Base-by-base conservation (phyloP, 92 coral and sea anemone genomes). In the Epizoanthus rinbou region DNA sequence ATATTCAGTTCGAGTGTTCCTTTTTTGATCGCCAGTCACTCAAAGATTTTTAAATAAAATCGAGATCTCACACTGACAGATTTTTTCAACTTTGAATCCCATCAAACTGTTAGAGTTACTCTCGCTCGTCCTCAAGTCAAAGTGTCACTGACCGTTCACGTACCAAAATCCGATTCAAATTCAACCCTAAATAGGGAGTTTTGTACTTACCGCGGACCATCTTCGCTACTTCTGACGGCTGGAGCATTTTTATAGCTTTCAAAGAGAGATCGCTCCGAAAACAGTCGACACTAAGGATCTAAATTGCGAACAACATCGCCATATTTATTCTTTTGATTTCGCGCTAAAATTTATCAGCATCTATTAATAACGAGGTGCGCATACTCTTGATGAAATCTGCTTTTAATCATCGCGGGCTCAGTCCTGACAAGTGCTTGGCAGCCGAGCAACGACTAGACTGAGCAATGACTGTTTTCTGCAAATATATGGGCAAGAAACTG, bases 251-350 rank as follows among this genome's bases (percentile, higher is more conserved):
- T 21, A 33, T 62, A 78, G 16, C 31, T 5, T 6, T 19, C 21
- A 16, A 13, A 41, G 18, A 69, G 57, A 47, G 82, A 78, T 78
- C 58, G 25, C 45, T 1, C 19, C 52, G 35, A 76, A 76, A n/a
- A 58, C 57, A 41, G n/a, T 13, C 57, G 22, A 78, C 28, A 62
- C 41, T 13, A 22, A 5, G 6, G 47, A 37, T 17, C 39, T 23
- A 43, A 5, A 71, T 16, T 45, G n/a, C 25, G 7, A 33, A 39
- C 19, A 14, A 21, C 57, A n/a, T 72, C 72, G 71, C 82, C 82
- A 78, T 78, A 16, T 76, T 76, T 16, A 50, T 22, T 73, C 43
- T 74, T 25, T 76, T 76, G 69, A 76, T 62, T 78, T 78, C 82
- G 82, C 82, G 82, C 82, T 69, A 17, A 37, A 62, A 62, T 39